phyloP scores from a whole-genome alignment of 2,888 invertebrate genomes.

The Muscina levida region DNA sequence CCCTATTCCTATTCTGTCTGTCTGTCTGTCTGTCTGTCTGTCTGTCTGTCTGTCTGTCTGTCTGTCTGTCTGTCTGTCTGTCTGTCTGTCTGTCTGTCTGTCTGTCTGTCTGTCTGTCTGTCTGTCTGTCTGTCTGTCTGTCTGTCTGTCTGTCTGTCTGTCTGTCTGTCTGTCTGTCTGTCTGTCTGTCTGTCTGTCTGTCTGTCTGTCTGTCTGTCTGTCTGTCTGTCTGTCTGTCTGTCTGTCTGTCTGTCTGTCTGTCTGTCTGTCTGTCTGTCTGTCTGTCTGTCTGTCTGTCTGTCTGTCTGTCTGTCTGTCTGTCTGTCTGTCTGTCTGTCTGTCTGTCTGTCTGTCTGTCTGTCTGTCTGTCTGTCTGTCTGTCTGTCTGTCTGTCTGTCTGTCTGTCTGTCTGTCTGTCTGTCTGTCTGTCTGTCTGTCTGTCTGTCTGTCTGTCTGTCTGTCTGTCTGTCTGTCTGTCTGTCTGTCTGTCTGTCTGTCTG shows the following conservation, averaged over 20 bases:
- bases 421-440: background rate
- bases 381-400: background rate
- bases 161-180: background rate
- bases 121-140: background rate
- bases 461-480: background rate
- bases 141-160: background rate
- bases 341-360: background rate
- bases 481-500: background rate
- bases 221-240: background rate
- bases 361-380: background rate
- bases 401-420: background rate
- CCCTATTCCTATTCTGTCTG: too few species aligned
- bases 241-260: background rate
- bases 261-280: background rate
- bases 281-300: background rate
- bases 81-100: background rate
- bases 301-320: background rate
- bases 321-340: background rate
- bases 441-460: background rate
- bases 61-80: background rate
- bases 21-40: background rate
- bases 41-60: background rate
- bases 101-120: background rate
- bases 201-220: background rate
- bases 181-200: background rate